Evolutionary conservation across 2,113 vertebrate species (phyloP).

Genomic region (Platichthys flesus): DNA sequence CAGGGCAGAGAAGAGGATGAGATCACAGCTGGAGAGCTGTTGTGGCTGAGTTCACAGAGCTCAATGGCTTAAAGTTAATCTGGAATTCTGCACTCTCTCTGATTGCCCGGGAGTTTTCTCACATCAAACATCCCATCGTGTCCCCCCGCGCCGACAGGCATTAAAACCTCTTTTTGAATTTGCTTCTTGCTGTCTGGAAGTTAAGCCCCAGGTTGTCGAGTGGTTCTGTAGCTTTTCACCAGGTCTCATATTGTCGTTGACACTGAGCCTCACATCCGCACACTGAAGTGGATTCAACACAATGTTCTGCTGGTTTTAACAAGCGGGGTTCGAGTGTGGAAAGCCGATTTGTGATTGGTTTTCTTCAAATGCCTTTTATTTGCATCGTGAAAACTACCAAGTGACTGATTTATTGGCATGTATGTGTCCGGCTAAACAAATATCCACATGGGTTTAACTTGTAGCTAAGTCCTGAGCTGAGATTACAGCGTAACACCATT

Average conservation of each 20-base stretch:
- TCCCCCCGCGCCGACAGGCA: slow-evolving; percentile 30
- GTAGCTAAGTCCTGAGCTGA: neutral
- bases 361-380: slow-evolving; percentile 25
- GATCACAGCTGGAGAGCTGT: slow-evolving; percentile 72
- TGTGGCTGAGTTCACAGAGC: slow-evolving; percentile 66
- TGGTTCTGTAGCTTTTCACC: slow-evolving; percentile 25
- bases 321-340: slow-evolving; percentile 7
- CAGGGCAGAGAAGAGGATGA: slow-evolving; percentile 60
- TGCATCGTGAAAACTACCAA: slow-evolving; percentile 21
- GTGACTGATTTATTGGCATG: slow-evolving; percentile 14
- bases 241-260: slow-evolving; percentile 21
- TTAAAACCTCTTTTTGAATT: slow-evolving; percentile 51
- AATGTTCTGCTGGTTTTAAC: neutral
- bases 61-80: slow-evolving; percentile 71
- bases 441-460: neutral
- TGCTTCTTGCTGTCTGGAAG: slow-evolving; percentile 22
- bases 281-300: slow-evolving; percentile 1
- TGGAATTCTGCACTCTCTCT: slow-evolving; percentile 62
- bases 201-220: slow-evolving; percentile 41
- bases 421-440: neutral
- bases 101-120: slow-evolving; percentile 55
- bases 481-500: neutral
- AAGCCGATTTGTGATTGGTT: neutral
- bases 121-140: slow-evolving; percentile 63
- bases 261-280: slow-evolving; percentile 8